Percentiles rank a stretch among this genome's conserved stretches.
Conservation (phyloP, 2,113 vertebrate species). For the Caloenas nicobarica region DNA sequence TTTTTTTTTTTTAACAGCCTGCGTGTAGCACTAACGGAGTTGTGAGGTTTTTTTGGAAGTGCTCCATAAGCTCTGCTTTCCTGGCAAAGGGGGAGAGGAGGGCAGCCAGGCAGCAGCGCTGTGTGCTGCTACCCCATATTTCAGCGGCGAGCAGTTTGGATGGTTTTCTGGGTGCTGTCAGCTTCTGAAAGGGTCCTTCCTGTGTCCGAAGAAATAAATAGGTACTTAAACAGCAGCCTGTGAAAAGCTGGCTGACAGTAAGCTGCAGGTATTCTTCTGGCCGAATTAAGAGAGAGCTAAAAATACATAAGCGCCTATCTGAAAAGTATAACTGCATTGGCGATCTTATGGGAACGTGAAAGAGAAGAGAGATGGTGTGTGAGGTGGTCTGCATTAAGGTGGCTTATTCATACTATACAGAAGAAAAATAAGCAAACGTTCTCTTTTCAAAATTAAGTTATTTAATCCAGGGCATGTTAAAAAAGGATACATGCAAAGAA, state of each 20-base stretch:
- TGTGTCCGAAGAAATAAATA: not conserved
- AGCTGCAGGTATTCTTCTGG: conserved; percentile 25
- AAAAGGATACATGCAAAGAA: not conserved
- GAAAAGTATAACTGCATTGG: not conserved
- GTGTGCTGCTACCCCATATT: not conserved
- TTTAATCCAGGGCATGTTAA: not conserved
- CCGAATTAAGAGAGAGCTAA: conserved; percentile 27
- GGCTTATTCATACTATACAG: not conserved
- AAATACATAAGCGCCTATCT: not conserved
- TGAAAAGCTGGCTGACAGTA: not conserved
- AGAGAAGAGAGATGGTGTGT: not conserved
- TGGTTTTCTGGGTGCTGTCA: conserved; percentile 8
- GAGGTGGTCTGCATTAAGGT: not conserved
- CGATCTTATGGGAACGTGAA: not conserved
- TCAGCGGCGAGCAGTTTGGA: not conserved
- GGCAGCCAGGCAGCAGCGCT: not conserved
- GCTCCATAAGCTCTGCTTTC: not conserved
- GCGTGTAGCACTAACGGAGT: not conserved
- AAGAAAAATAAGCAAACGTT: not conserved
- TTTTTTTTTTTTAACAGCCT: not conserved
- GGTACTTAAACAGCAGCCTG: not conserved
- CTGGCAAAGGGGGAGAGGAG: not conserved
- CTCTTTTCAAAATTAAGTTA: not conserved
- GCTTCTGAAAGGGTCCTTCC: not conserved
- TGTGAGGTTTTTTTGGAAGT: not conserved